Percentiles rank a stretch among this genome's conserved stretches.
Conservation (phyloP, 2,113 vertebrate species). For the Pipa parva region DNA sequence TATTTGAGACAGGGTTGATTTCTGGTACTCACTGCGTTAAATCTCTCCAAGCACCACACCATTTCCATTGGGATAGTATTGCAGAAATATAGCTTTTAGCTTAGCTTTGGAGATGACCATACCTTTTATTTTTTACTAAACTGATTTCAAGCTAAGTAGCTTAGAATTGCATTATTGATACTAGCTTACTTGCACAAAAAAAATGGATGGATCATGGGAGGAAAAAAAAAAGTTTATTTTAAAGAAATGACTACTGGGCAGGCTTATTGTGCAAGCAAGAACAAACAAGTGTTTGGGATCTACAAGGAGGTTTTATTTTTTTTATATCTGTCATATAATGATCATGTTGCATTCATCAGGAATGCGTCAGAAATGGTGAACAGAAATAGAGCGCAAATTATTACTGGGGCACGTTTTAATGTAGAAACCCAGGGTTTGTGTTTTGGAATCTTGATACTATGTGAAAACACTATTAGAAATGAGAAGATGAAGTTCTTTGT, state of each 20-base stretch:
- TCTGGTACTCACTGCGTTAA: background rate
- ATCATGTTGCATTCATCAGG: too few species aligned
- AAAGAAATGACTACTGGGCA: conserved; percentile 46
- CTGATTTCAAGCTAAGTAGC: conserved; percentile 56
- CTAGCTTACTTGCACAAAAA: conserved; percentile 44
- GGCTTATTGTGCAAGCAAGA: conserved; percentile 45
- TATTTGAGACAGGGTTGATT: too few species aligned
- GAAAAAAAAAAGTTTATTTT: conserved; percentile 36
- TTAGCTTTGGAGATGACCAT: conserved; percentile 29
- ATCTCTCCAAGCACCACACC: background rate
- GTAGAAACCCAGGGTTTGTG: too few species aligned
- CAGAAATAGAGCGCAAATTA: too few species aligned
- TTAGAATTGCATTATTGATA: conserved; percentile 51
- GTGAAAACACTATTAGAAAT: too few species aligned
- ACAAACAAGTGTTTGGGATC: conserved; percentile 21
- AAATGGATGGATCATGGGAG: conserved; percentile 25
- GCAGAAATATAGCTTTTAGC: background rate
- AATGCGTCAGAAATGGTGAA: too few species aligned
- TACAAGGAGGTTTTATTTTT: conserved; percentile 36
- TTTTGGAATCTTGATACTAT: too few species aligned
- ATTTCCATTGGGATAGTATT: background rate
- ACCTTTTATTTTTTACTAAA: conserved; percentile 49
- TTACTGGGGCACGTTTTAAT: too few species aligned
- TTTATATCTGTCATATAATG: too few species aligned
- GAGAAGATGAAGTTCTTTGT: too few species aligned